Percentiles rank a stretch among this genome's conserved stretches.
phyloP scores from a whole-genome alignment of 1,140 invertebrate species.

The Drosophila sulfurigaster region DNA sequence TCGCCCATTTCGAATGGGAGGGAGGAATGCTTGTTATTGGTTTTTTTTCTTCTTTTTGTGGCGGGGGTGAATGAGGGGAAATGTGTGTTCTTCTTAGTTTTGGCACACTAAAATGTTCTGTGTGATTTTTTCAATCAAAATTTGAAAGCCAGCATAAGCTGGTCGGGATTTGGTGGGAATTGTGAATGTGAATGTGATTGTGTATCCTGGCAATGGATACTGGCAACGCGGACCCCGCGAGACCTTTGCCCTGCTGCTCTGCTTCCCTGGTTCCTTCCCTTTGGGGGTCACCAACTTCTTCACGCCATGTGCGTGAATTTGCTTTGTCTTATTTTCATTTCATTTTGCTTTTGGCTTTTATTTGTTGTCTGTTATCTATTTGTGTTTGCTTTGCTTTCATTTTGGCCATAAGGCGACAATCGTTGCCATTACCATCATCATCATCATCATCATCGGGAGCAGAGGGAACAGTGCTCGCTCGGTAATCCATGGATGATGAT shows the following conservation, averaged over 20 bases:
- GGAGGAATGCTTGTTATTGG: neutral
- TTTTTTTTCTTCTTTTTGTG: neutral
- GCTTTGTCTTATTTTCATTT: slow-evolving; percentile 82
- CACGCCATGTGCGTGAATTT: slow-evolving; percentile 58
- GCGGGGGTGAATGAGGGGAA: neutral
- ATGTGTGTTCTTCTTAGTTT: slow-evolving; percentile 49
- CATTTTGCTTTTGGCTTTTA: slow-evolving; percentile 68
- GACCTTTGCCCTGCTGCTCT: slow-evolving; percentile 26
- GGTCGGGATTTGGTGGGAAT: slow-evolving; percentile 70
- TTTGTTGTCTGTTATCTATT: slow-evolving; percentile 81
- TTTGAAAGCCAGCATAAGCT: slow-evolving; percentile 82
- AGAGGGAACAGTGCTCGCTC: slow-evolving; percentile 20
- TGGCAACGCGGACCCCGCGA: slow-evolving; percentile 53
- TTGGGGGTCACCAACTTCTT: slow-evolving; percentile 5
- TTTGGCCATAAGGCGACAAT: slow-evolving; percentile 77
- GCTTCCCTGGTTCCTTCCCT: neutral
- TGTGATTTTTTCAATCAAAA: slow-evolving; percentile 83
- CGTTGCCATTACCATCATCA: slow-evolving; percentile 62
- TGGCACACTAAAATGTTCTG: slow-evolving; percentile 35
- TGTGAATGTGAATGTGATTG: slow-evolving; percentile 44
- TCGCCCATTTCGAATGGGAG: slow-evolving; percentile 54
- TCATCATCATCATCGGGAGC: slow-evolving; percentile 45
- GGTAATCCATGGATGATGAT: slow-evolving; percentile 80
- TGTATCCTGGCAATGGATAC: slow-evolving; percentile 32
- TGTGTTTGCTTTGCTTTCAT: slow-evolving; percentile 71